Evolutionary conservation across 2,113 vertebrate genomes (phyloP).

Genomic region (Burhinus oedicnemus): DNA sequence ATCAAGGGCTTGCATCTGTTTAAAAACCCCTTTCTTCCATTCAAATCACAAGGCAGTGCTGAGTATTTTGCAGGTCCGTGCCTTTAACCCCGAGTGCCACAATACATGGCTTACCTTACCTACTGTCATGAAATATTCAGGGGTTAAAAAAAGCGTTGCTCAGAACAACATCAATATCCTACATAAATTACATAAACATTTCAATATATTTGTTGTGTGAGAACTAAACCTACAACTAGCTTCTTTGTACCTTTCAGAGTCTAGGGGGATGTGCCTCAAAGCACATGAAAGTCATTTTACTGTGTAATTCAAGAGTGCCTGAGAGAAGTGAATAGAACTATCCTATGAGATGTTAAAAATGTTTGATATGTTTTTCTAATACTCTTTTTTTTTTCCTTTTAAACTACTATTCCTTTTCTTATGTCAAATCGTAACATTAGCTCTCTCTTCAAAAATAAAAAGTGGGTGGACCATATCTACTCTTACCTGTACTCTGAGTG

Average conservation of each 20-base stretch:
- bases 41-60: background rate
- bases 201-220: background rate
- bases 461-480: constrained; percentile 65
- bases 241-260: background rate
- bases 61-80: background rate
- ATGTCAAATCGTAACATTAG: background rate
- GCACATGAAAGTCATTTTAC: background rate
- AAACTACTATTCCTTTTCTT: background rate
- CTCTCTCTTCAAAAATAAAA: background rate
- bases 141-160: background rate
- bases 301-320: background rate
- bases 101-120: background rate
- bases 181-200: background rate
- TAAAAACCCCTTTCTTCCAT: background rate
- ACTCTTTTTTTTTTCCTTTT: background rate
- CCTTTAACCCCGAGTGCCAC: background rate
- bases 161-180: background rate
- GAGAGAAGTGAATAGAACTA: background rate
- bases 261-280: background rate
- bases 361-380: background rate
- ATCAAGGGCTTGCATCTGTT: background rate
- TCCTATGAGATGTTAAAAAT: background rate
- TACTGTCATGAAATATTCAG: background rate
- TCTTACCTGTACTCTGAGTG: constrained; percentile 82
- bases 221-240: background rate